Base-by-base conservation (phyloP, 2,113 vertebrate species). In the Notarius quadriscutis region DNA sequence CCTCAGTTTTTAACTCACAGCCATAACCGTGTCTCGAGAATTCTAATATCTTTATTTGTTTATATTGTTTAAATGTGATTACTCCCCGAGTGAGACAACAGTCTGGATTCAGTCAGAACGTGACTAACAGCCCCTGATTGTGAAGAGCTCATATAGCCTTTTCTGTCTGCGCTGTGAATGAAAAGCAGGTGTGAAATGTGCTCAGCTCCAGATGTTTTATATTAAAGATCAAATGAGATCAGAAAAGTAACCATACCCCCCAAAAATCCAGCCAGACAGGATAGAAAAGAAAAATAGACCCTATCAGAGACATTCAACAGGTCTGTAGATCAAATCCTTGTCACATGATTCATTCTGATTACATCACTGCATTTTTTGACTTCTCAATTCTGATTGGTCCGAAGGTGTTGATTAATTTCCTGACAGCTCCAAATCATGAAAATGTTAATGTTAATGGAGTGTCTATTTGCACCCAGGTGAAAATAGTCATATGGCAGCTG, bases 121-220 rank as follows among this genome's bases (percentile, higher is more conserved):
- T 89, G 90, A 92, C 89, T 92, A 91, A 93, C 87, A 92, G 91
- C 79, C 89, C 87, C 84, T 89, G 91, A 95, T 91, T 91, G 87
- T 88, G 50, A 84, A 77, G 87, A 93, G 93, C 92, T 89, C 93
- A 88, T 91, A 90, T 89, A 94, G 92, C 89, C 90, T 93, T 92
- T 93, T 94, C 90, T 92, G 93, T 93, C 90, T 93, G 88, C 88
- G 86, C 90, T 25, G 72, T 69, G 91, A 92, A 97, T 96, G 94
- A 91, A 93, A 96, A 94, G 90, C 96, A 96, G 94, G 94, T 96
- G 95, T 92, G 81, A 87, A 87, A 14, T 84, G 87, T 91, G 87
- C 92, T 84, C 87, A 51, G 65, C 84, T 87, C 86, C 94, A 95
- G 93, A 92, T 95, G 92, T 92, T 92, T 94, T 93, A 90, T 27